Conservation (phyloP, 2,888 invertebrate genomes). For the Leptinotarsa juncta region DNA sequence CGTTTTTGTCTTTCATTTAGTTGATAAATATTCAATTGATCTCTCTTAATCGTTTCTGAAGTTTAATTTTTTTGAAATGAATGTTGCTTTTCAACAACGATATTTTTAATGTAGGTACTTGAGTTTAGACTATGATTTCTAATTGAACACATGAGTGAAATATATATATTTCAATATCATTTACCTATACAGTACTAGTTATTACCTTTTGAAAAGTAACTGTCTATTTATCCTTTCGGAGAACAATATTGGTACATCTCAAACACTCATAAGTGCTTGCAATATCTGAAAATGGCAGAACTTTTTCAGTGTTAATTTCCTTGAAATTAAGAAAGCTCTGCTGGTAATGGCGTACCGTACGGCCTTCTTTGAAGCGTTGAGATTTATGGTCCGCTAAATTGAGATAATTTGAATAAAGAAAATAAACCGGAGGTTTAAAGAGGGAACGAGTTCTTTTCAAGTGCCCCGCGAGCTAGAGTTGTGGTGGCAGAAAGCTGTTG, state of each 20-base stretch:
- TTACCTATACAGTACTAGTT: background rate
- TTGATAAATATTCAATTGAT: too few species aligned
- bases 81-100: too few species aligned
- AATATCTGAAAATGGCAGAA: background rate
- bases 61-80: too few species aligned
- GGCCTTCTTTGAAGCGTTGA: slow-evolving; percentile 36
- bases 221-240: background rate
- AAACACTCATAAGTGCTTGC: background rate
- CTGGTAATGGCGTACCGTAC: slow-evolving; percentile 27
- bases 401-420: slow-evolving; percentile 42
- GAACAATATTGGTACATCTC: background rate
- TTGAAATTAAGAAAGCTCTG: slow-evolving; percentile 36
- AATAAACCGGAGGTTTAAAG: slow-evolving; percentile 30
- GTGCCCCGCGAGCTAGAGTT: slow-evolving; percentile 14
- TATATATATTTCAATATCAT: too few species aligned
- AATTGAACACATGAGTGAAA: too few species aligned
- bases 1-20: too few species aligned
- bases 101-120: too few species aligned
- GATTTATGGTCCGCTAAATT: slow-evolving; percentile 43
- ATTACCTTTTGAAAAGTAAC: background rate
- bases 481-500: slow-evolving; percentile 18
- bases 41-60: too few species aligned
- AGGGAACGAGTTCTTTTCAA: slow-evolving; percentile 26
- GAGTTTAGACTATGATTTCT: too few species aligned
- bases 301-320: slow-evolving; percentile 33